Base-by-base conservation (phyloP, 2,113 vertebrate genomes). In the Rhodinocichla rosea region DNA sequence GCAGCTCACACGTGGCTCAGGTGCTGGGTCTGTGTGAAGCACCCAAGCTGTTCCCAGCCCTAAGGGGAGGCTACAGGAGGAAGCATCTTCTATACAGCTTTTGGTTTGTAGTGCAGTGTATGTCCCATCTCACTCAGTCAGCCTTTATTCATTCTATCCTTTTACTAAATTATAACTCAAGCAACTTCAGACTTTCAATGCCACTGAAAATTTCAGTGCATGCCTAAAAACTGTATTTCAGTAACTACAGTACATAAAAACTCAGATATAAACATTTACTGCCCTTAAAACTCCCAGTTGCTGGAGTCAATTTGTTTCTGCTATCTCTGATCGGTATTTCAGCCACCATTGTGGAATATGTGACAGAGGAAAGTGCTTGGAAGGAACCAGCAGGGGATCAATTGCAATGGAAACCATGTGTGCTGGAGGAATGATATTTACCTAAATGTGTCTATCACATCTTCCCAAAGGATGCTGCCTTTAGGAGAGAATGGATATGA, bases 341-440 rank as follows among this genome's bases (percentile, higher is more conserved):
- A 86, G 69, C 37, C 93, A 91, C 90, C 83, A 67, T 71, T 49
- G 64, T 89, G 68, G 90, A 86, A 68, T 59, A 83, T 35, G 32
- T 85, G 85, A 67, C 26, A 74, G 86, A 91, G 69, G 44, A 92
- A 84, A 94, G 78, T 71, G 67, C 78, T 91, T 92, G 77, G 83
- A 87, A 94, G 60, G 91, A 65, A 92, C 40, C 93, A 83, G 84
- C 71, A 59, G 92, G 86, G 73, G 83, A 94, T 62, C 49, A 23
- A 62, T 42, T 94, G 40, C 60, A 92, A 96, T 93, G 67, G 86
- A 89, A 96, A 92, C 78, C 96, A 83, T 75, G 80, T 95, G 94
- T 95, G 60, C 49, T 75, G 53, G 53, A 87, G 70, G 83, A 95
- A 91, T 79, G 84, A 89, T 89, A 89, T 94, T 95, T 95, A 94